Conservation (phyloP, 2,888 invertebrate genomes). For the Microctonus brassicae region DNA sequence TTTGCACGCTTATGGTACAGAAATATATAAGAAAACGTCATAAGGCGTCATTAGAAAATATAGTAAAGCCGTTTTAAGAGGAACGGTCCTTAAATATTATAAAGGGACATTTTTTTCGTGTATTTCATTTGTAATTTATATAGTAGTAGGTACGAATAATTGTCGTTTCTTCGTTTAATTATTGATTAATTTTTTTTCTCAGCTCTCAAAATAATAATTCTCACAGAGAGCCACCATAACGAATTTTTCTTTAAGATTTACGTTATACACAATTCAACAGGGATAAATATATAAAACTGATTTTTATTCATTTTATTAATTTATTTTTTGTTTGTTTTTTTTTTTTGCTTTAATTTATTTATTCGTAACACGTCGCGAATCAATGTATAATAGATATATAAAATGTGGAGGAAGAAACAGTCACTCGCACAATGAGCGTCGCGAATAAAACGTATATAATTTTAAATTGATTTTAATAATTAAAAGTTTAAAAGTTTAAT, state of each 20-base stretch:
- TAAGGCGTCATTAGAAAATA: constrained; percentile 47
- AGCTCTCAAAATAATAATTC: constrained; percentile 29
- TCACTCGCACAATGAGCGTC: constrained; percentile 37
- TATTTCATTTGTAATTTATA: constrained; percentile 16
- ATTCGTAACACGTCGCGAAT: constrained; percentile 7
- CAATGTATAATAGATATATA: constrained; percentile 38
- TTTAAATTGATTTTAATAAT: constrained; percentile 16
- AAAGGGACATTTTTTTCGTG: constrained; percentile 7
- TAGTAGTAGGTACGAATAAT: constrained; percentile 34
- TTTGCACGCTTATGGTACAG: constrained; percentile 43
- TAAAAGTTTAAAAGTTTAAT: constrained; percentile 40
- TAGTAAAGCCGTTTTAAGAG: constrained; percentile 35
- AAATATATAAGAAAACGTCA: constrained; percentile 39
- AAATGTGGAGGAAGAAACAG: constrained; percentile 45
- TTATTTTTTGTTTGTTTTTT: constrained; percentile 32
- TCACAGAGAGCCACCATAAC: constrained; percentile 32
- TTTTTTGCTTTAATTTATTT: constrained; percentile 15
- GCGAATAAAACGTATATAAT: constrained; percentile 30
- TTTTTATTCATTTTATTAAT: constrained; percentile 40
- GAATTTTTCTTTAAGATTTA: constrained; percentile 35
- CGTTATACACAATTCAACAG: constrained; percentile 55
- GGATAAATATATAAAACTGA: constrained; percentile 53
- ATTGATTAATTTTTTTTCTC: constrained; percentile 16
- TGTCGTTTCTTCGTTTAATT: constrained; percentile 11
- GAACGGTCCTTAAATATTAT: constrained; percentile 34